These are phyloP conservation scores for Cacatua alba DNA, from an alignment of 2,113 vertebrate genomes.

Conservation along the genomic window DNA sequence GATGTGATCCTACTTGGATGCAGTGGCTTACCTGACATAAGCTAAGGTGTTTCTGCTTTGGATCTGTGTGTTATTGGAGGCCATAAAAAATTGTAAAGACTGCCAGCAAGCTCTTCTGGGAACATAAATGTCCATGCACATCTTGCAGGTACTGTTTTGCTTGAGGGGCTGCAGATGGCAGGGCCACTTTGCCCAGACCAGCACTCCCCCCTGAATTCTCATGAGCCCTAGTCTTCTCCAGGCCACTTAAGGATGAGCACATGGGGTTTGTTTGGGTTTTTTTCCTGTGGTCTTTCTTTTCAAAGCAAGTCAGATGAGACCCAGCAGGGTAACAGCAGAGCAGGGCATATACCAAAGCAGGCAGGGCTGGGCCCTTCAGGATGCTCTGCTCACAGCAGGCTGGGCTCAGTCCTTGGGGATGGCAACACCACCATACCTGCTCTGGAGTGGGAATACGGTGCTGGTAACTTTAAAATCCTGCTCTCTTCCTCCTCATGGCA, in stretches of 20 bases:
- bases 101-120: neutral
- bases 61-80: neutral
- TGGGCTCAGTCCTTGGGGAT: neutral
- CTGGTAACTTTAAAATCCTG: neutral
- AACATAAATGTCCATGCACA: neutral
- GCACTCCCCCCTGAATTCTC: neutral
- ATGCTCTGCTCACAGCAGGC: neutral
- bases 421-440: accelerated
- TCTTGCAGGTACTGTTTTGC: neutral
- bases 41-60: neutral
- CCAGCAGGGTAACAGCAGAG: neutral
- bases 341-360: neutral
- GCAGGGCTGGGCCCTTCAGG: neutral
- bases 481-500: neutral
- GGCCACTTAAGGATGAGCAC: neutral
- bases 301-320: neutral
- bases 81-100: neutral
- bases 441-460: neutral
- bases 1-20: neutral
- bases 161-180: neutral
- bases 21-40: neutral
- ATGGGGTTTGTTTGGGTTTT: neutral
- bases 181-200: neutral
- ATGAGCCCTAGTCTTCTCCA: neutral
- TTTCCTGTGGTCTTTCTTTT: neutral